These are phyloP conservation scores for Nomada fucata DNA, from an alignment of 2,888 invertebrate genomes.

Conservation along the genomic window DNA sequence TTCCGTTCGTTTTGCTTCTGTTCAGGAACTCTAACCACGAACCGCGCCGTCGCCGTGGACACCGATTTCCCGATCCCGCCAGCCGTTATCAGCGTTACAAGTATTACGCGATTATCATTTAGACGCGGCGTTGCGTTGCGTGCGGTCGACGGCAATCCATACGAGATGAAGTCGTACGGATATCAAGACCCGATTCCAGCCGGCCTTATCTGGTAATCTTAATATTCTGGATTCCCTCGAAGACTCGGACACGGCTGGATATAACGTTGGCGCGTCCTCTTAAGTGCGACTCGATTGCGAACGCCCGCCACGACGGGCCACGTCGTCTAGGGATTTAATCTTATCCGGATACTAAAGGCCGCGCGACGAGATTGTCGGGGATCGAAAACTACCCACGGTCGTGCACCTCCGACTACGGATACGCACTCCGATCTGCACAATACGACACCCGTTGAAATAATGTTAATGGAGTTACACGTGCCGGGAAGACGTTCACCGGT, in stretches of 20 bases:
- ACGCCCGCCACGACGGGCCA: constrained; percentile 61
- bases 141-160: constrained; percentile 34
- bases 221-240: constrained; percentile 77
- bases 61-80: constrained; percentile 23
- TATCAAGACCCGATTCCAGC: constrained; percentile 54
- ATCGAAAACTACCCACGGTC: constrained; percentile 41
- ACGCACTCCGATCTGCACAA: constrained; percentile 19
- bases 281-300: constrained; percentile 77
- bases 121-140: constrained; percentile 43
- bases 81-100: constrained; percentile 67
- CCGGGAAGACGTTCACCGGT: background rate
- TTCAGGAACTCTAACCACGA: constrained; percentile 3
- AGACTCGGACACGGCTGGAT: constrained; percentile 62
- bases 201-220: constrained; percentile 78
- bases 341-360: constrained; percentile 67
- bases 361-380: constrained; percentile 63
- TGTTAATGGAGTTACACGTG: constrained; percentile 6
- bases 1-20: constrained; percentile 24
- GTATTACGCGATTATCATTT: constrained; percentile 77
- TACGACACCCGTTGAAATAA: constrained; percentile 8
- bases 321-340: constrained; percentile 71
- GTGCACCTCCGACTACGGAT: constrained; percentile 33
- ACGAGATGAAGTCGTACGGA: constrained; percentile 73
- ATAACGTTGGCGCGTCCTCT: constrained; percentile 75
- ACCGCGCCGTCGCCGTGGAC: constrained; percentile 6